Base-by-base conservation (phyloP, 2,888 invertebrate species). In the Smittia aterrima region DNA sequence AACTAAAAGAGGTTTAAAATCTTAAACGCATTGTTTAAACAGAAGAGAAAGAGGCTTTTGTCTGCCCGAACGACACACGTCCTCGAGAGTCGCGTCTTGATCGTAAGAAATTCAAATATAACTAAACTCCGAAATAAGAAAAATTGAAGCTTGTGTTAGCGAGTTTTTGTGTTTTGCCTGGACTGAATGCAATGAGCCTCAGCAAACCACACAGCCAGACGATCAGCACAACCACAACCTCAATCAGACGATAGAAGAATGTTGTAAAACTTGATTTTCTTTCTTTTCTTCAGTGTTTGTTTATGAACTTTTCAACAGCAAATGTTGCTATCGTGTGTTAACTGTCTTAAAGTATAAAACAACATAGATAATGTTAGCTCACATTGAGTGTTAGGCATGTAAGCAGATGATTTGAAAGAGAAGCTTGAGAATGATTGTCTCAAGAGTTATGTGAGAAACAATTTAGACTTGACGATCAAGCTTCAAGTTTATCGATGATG, bases 101-200 rank as follows among this genome's bases (percentile, higher is more conserved):
- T 67, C 67, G 67, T 41, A 67, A 67, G 67, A 41, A 41, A 22
- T 22, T 67, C 67, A 41, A 9, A 22, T 67, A 41, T 67, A 67
- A 67, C 67, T 67, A 67, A 67, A 67, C 67, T 41, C 20, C 20
- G 16, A 47, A 58, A 6, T 58, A 18, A 22, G 24, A 24, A 53
- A 58, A 4, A 16, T 32, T 16, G 27, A 38, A 32, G n/a, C 32
- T 32, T 16, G 32, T 38, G 32, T 58, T 32, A 66, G 66, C 38
- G 32, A 38, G 64, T 9, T 32, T 6, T 32, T 32, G 32, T 64
- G 62, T 13, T 25, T 11, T 16, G 47, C n/a, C 47, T 16, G n/a
- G 47, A 47, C 2, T 6, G 16, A 47, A 47, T 47, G 47, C 16
- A n/a, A 16, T 47, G 47, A 47, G 47, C 4, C 16, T 16, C 47